These are phyloP conservation scores for Pituophis catenifer DNA, from an alignment of 2,113 vertebrate genomes.

Conservation along the genomic window DNA sequence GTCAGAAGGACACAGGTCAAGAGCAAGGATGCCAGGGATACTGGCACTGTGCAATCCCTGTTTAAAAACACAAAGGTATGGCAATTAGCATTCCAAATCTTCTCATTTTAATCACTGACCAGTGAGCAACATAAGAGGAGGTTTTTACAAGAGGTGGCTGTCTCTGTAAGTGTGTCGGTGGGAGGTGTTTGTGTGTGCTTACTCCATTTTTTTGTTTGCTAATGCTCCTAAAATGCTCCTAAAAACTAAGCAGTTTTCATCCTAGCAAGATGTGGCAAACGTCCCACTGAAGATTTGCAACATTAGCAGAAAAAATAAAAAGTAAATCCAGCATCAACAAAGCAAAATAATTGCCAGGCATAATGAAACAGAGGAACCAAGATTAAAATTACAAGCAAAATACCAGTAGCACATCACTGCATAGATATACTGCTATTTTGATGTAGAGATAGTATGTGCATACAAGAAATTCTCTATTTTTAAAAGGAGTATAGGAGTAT, in stretches of 20 bases:
- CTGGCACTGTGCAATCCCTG: conserved; percentile 97
- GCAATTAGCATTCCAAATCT: neutral
- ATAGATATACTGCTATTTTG: neutral
- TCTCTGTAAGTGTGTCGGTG: neutral
- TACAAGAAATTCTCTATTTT: neutral
- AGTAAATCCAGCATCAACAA: neutral
- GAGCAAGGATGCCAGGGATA: conserved; percentile 90
- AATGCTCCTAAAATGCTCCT: neutral
- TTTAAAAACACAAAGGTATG: fast-evolving
- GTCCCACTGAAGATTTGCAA: neutral
- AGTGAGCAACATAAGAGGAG: neutral
- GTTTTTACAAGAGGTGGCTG: neutral
- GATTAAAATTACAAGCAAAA: neutral
- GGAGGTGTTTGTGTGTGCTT: neutral
- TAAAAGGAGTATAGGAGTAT: too few species aligned
- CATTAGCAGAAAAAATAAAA: neutral
- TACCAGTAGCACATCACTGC: neutral
- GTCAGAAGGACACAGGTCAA: conserved; percentile 95
- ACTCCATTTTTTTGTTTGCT: neutral
- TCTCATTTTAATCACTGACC: neutral
- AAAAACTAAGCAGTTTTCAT: neutral
- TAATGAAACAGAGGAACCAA: neutral
- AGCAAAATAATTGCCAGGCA: neutral
- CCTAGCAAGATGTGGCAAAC: neutral
- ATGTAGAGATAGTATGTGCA: neutral